phyloP scores from a whole-genome alignment of 2,113 vertebrate species.

The Ursus arctos region DNA sequence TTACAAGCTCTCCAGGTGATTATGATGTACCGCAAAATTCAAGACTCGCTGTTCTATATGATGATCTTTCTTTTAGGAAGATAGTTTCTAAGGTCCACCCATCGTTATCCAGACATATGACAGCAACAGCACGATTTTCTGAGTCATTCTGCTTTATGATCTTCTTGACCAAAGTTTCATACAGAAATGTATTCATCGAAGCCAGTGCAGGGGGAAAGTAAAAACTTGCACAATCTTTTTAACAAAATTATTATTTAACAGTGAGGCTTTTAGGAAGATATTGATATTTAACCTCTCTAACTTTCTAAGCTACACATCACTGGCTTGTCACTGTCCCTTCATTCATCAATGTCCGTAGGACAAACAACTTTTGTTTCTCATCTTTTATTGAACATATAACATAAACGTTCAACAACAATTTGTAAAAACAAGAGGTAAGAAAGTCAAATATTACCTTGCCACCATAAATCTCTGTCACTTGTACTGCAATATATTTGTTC shows the following conservation, averaged over 20 bases:
- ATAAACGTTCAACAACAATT: background rate
- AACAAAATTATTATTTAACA: background rate
- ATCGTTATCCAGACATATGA: background rate
- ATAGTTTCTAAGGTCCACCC: background rate
- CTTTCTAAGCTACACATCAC: background rate
- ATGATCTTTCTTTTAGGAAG: constrained; percentile 35
- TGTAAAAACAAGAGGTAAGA: background rate
- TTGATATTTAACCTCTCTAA: background rate
- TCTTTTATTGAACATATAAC: background rate
- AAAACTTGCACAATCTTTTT: background rate
- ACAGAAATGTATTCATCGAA: background rate
- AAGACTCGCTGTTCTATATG: background rate
- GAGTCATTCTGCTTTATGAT: background rate
- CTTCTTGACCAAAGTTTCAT: background rate
- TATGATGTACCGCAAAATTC: background rate
- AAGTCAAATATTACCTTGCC: background rate
- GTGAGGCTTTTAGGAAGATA: background rate
- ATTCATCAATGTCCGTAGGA: background rate
- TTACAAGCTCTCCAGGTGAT: background rate
- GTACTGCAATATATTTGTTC: background rate
- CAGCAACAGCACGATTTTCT: background rate
- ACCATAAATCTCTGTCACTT: background rate
- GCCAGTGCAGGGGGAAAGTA: background rate
- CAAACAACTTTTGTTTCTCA: background rate
- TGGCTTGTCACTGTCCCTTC: background rate